These are phyloP conservation scores for Delphinus delphis DNA, from an alignment of 2,113 vertebrate genomes.

Conservation along the genomic window DNA sequence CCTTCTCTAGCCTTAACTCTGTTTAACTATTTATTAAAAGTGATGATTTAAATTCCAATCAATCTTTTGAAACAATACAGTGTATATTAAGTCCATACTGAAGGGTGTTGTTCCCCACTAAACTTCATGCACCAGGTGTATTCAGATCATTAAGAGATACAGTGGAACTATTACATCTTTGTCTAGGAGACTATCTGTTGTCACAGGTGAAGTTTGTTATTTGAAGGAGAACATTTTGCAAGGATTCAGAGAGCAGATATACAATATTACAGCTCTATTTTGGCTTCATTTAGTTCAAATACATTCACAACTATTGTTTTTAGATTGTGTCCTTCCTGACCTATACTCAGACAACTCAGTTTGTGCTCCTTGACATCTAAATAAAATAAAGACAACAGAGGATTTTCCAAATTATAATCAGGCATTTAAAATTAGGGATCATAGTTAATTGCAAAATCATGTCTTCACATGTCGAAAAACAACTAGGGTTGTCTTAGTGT, in stretches of 20 bases:
- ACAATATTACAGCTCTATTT: background rate
- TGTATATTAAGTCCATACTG: background rate
- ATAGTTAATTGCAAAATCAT: background rate
- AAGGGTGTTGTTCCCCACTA: rapidly evolving
- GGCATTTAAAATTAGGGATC: background rate
- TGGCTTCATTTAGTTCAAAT: background rate
- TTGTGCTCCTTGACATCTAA: background rate
- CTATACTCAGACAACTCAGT: background rate
- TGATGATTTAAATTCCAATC: background rate
- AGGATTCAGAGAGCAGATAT: background rate
- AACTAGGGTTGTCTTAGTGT: background rate
- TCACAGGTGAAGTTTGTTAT: background rate
- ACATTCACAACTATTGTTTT: background rate
- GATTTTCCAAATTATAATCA: background rate
- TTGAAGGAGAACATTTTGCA: background rate
- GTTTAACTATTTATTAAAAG: background rate
- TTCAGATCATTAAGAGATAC: background rate
- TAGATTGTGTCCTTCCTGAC: background rate
- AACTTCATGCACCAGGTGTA: background rate
- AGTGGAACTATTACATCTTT: background rate
- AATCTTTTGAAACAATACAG: background rate
- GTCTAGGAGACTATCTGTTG: background rate
- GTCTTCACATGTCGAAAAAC: background rate
- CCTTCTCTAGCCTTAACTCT: background rate
- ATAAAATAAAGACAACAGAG: background rate